Evolutionary conservation across 2,113 vertebrate species (phyloP).

Genomic region (Nyctibius bracteatus): DNA sequence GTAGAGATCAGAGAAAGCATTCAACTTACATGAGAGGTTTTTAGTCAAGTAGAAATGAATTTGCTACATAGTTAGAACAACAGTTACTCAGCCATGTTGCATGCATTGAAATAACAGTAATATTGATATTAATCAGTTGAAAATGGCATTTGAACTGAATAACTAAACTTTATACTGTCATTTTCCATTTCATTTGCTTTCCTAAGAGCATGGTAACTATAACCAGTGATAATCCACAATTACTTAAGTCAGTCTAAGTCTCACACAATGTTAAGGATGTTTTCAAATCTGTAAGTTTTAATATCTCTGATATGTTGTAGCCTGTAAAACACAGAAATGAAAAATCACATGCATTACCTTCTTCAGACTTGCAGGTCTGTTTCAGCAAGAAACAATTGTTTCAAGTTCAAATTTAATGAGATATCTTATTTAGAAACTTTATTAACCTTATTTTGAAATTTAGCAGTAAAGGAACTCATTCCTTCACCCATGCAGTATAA

Average conservation of each 20-base stretch:
- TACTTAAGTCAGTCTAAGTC: neutral
- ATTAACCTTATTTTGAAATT: neutral
- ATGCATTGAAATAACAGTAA: neutral
- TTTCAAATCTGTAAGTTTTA: neutral
- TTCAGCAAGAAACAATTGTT: neutral
- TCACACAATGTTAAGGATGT: neutral
- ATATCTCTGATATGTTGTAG: neutral
- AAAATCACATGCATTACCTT: neutral
- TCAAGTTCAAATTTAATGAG: neutral
- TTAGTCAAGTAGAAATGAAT: neutral
- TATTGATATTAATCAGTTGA: neutral
- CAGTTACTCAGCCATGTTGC: neutral
- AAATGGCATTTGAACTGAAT: neutral
- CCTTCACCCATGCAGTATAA: neutral
- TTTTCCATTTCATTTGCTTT: neutral
- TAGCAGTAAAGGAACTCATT: neutral
- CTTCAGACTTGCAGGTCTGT: neutral
- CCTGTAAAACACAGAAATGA: neutral
- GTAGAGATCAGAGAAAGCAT: neutral
- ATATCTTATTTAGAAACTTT: neutral
- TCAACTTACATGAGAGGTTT: neutral
- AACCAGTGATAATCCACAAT: neutral
- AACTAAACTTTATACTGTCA: neutral
- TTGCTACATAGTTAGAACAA: neutral
- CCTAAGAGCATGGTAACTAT: neutral